These are phyloP conservation scores for Python bivittatus DNA, from an alignment of 2,113 vertebrate genomes.

Conservation along the genomic window DNA sequence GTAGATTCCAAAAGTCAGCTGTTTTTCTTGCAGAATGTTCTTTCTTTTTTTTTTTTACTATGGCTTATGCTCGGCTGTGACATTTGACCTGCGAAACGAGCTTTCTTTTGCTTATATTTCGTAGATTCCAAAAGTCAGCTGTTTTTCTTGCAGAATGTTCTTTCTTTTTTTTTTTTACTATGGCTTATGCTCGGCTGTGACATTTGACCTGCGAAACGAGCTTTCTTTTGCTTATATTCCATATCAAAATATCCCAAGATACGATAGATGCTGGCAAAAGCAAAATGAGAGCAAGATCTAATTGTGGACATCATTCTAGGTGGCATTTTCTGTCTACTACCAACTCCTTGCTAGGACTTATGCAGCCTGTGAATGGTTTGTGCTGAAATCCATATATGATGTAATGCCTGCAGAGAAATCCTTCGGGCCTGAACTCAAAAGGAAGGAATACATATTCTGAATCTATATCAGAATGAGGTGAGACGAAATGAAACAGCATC, in stretches of 20 bases:
- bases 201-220: neutral
- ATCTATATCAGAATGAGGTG: neutral
- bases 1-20: neutral
- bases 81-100: neutral
- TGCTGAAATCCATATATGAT: rapidly evolving
- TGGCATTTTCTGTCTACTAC: rapidly evolving
- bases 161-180: neutral
- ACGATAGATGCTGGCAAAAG: neutral
- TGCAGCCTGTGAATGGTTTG: neutral
- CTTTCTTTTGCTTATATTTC: neutral
- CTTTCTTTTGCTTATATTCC: neutral
- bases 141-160: no score
- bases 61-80: neutral
- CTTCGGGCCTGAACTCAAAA: neutral
- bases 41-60: neutral
- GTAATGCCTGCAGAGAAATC: neutral
- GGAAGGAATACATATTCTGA: neutral
- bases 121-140: neutral
- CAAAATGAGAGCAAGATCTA: neutral
- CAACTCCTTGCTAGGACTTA: neutral
- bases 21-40: neutral
- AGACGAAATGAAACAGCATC: neutral
- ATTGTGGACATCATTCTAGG: neutral
- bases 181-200: neutral
- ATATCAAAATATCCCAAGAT: neutral